Base-by-base conservation (phyloP, 92 coral and sea anemone genomes). In the Parazoanthus atlanticus region DNA sequence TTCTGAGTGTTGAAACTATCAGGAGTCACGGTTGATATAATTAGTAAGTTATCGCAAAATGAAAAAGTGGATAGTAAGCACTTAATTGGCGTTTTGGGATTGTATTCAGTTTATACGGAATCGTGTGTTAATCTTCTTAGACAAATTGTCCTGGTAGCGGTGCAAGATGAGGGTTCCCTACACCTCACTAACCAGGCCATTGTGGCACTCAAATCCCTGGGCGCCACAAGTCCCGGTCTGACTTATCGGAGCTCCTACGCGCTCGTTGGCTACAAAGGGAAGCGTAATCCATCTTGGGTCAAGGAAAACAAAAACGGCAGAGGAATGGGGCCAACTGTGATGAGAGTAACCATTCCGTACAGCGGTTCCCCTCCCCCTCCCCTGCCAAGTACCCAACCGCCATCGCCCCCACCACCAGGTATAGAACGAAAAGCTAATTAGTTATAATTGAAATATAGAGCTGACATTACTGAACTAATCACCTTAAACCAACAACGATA, bases 121-220 rank as follows among this genome's bases (percentile, higher is more conserved):
- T 12, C 21, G 58, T 52, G 58, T 52, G 58, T 52, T 52, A 13
- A 52, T 71, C 6, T 30, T 32, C 43, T 32, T 73, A 75, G 79
- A 12, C 79, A 75, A 19, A 75, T 75, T n/a, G 79, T 75, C 10
- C 31, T 75, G 16, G 79, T 75, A 28, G 79, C 79, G 1, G 79
- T 75, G 1, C 79, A 75, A 15, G 79, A 75, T 23, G 79, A 75
- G 13, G 79, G 36, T 6, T 23, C 25, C 25, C 34, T 34, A 33
- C 79, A 75, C 17, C 34, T 33, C 12, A 21, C 49, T 8, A 25
- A 23, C 26, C 30, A 75, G 4, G 79, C 43, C 13, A 21, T 16
- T 7, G 28, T 36, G 3, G 79, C 79, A 9, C 79, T 75, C 26
- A 75, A 75, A 25, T 19, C 40, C 10, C 49, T 75, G 16, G 52